Percentiles rank a stretch among this genome's conserved stretches.
Evolutionary conservation across 2,797 vertebrate genomes (phyloP).

Genomic region (Periophthalmus magnuspinnatus): DNA sequence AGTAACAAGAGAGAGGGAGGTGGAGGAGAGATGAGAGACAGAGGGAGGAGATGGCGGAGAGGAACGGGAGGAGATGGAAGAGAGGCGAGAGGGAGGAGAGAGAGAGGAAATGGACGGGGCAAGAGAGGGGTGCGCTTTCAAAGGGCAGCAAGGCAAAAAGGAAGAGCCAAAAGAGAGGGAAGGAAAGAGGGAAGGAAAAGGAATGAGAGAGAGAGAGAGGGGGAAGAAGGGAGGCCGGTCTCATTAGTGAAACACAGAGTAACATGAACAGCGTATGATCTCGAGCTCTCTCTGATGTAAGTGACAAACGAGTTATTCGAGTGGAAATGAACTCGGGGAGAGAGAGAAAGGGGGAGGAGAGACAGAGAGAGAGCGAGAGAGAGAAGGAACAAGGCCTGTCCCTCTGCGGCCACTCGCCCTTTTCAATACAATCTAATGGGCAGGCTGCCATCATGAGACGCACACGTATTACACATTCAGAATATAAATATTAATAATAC

Average conservation of each 20-base stretch:
- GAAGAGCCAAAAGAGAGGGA: constrained; percentile 50
- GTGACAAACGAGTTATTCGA: constrained; percentile 72
- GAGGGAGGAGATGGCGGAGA: too few species aligned
- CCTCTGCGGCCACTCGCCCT: constrained; percentile 40
- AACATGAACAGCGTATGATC: constrained; percentile 68
- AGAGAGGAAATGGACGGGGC: not conserved
- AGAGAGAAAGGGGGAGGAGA: constrained; percentile 51
- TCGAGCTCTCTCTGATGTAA: constrained; percentile 73
- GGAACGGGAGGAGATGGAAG: not conserved
- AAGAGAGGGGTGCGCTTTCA: not conserved
- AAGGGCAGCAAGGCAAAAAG: constrained; percentile 58
- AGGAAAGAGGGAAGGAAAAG: not conserved
- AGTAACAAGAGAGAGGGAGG: not conserved
- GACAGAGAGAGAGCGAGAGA: constrained; percentile 57
- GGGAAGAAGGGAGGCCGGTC: constrained; percentile 47
- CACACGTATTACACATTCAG: not conserved
- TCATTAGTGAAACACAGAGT: constrained; percentile 77
- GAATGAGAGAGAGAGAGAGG: not conserved
- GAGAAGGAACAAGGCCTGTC: constrained; percentile 40
- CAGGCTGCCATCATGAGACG: constrained; percentile 10
- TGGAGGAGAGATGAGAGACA: not conserved
- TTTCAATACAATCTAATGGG: constrained; percentile 36
- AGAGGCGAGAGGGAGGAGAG: not conserved
- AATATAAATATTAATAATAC: too few species aligned
- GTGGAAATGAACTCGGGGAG: constrained; percentile 62